Conservation (phyloP, 23 tunicate genomes). For the Styela plicata region DNA sequence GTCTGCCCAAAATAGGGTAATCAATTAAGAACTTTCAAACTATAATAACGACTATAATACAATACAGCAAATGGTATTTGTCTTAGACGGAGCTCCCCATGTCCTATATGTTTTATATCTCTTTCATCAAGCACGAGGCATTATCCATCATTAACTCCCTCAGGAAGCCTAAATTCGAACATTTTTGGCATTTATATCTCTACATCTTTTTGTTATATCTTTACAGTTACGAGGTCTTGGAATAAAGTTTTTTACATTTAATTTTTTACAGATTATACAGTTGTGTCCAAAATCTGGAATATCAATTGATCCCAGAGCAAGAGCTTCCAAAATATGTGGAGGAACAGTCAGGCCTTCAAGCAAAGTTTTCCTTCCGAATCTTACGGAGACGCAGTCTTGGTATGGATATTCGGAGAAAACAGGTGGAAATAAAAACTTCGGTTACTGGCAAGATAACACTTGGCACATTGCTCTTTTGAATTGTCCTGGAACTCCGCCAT, state of each 20-base stretch:
- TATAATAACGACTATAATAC: too few relatives aligned
- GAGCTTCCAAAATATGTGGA: background rate
- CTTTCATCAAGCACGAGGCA: too few relatives aligned
- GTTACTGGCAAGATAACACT: background rate
- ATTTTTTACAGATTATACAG: background rate
- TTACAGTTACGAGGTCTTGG: too few relatives aligned
- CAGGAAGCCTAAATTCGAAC: too few relatives aligned
- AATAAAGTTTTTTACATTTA: background rate
- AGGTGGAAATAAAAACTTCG: background rate
- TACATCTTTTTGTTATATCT: too few relatives aligned
- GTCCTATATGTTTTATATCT: too few relatives aligned
- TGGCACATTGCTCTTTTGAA: constrained; percentile 6
- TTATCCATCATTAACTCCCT: too few relatives aligned
- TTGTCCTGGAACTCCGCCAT: constrained; percentile 10
- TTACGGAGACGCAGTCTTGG: constrained; percentile 11
- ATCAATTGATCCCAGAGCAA: background rate
- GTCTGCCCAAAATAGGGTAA: too few relatives aligned
- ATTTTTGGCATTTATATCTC: too few relatives aligned
- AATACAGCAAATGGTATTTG: too few relatives aligned
- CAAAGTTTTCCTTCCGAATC: constrained; percentile 11
- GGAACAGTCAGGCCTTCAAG: background rate
- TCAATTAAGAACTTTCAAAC: too few relatives aligned
- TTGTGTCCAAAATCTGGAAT: constrained; percentile 10
- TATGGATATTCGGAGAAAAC: background rate
- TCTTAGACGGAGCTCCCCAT: too few relatives aligned